A percentile compares a stretch with the other conserved stretches of the same genome.
phyloP scores from a whole-genome alignment of 2,797 vertebrate genomes.

The Moxostoma hubbsi region DNA sequence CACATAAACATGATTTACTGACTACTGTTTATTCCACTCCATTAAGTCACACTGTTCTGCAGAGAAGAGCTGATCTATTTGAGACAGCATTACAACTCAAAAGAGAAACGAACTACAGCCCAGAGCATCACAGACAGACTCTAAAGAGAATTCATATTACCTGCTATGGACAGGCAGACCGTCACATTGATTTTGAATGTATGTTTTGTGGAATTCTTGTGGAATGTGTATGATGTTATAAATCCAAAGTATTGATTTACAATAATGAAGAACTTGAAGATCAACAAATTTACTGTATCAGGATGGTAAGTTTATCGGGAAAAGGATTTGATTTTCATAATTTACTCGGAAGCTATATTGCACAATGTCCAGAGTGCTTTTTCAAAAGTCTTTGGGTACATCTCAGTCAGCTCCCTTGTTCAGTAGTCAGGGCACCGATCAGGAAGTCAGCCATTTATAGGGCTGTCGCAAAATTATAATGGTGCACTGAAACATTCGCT shows the following conservation, averaged over 20 bases:
- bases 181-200: constrained; percentile 30
- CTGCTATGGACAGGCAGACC: background rate
- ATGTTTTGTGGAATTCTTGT: constrained; percentile 34
- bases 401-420: no score
- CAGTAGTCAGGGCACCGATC: no score
- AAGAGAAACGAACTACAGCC: background rate
- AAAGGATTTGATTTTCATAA: background rate
- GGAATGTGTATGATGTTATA: constrained; percentile 37
- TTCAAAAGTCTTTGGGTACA: background rate
- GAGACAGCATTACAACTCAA: background rate
- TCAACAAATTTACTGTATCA: no score
- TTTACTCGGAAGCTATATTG: background rate
- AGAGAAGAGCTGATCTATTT: background rate
- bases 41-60: background rate
- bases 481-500: no score
- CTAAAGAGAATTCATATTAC: background rate
- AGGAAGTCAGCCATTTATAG: no score
- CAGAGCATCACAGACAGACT: background rate
- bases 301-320: no score
- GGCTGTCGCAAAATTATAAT: no score
- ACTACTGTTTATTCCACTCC: constrained; percentile 21
- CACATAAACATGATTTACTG: background rate
- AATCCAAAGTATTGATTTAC: constrained; percentile 16
- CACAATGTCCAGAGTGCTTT: background rate
- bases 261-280: background rate